Conservation (phyloP, 2,888 invertebrate species). For the Vanessa cardui region DNA sequence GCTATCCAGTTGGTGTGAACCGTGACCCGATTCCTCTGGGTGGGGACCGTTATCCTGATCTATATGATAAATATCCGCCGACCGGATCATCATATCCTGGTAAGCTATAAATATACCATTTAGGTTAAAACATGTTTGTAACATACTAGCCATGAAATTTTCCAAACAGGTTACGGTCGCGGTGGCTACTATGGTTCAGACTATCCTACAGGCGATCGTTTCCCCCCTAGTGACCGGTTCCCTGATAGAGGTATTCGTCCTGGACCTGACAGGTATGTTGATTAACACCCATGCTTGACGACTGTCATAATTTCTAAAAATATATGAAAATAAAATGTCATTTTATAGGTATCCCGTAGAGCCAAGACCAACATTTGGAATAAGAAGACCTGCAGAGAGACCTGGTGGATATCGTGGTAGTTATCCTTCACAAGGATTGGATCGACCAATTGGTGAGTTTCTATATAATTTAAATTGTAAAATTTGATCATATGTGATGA, state of each 20-base stretch:
- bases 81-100: conserved; percentile 80
- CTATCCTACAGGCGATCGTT: conserved; percentile 52
- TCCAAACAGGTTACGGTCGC: conserved; percentile 66
- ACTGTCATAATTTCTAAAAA: neutral
- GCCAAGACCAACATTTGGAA: conserved; percentile 68
- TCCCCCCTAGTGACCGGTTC: conserved; percentile 66
- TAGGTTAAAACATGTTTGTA: neutral
- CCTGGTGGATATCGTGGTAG: conserved; percentile 80
- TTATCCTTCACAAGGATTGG: conserved; percentile 72
- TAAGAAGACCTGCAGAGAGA: conserved; percentile 66
- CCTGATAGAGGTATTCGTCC: conserved; percentile 79
- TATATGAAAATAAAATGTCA: neutral
- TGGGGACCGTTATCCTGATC: conserved; percentile 76
- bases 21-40: conserved; percentile 78
- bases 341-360: conserved; percentile 66
- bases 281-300: neutral
- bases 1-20: conserved; percentile 76
- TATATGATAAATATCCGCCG: conserved; percentile 83
- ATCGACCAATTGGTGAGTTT: conserved; percentile 65
- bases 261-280: conserved; percentile 66
- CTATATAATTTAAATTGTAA: neutral
- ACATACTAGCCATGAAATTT: conserved; percentile 12
- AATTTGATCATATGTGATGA: too few relatives aligned
- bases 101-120: conserved; percentile 55
- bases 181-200: conserved; percentile 69